phyloP scores from a whole-genome alignment of 2,113 vertebrate genomes.

The Acrocephalus kingi region DNA sequence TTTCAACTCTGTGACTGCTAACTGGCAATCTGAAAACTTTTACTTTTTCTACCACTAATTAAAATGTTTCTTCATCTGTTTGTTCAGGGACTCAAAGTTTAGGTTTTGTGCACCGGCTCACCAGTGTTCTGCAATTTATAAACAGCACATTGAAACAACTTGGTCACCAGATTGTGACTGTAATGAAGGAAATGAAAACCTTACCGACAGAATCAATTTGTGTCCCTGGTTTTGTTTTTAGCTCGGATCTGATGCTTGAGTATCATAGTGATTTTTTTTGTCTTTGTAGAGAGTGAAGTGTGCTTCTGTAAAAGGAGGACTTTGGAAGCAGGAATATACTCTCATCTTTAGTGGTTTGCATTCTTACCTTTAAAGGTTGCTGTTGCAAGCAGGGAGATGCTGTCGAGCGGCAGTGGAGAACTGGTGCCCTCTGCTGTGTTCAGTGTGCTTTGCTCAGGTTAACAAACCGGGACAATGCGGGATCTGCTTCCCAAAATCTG shows the following conservation, averaged over 20 bases:
- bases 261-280: neutral
- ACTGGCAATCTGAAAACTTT: neutral
- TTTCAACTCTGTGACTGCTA: neutral
- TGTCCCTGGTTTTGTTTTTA: neutral
- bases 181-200: neutral
- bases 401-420: neutral
- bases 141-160: neutral
- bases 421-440: slow-evolving; percentile 47
- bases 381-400: neutral
- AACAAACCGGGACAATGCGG: fast-evolving
- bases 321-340: neutral
- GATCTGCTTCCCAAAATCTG: neutral
- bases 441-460: neutral
- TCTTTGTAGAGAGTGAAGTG: neutral
- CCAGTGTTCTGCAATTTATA: neutral
- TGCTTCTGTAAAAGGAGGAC: neutral
- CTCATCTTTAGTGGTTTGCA: neutral
- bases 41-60: neutral
- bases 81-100: neutral
- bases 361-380: neutral
- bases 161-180: neutral
- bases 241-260: neutral
- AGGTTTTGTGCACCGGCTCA: neutral
- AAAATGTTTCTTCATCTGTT: neutral
- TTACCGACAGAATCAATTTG: neutral